A percentile compares a stretch with the other conserved stretches of the same genome.
Evolutionary conservation across 2,113 vertebrate species (phyloP).

Genomic region (Pygoscelis antarcticus): DNA sequence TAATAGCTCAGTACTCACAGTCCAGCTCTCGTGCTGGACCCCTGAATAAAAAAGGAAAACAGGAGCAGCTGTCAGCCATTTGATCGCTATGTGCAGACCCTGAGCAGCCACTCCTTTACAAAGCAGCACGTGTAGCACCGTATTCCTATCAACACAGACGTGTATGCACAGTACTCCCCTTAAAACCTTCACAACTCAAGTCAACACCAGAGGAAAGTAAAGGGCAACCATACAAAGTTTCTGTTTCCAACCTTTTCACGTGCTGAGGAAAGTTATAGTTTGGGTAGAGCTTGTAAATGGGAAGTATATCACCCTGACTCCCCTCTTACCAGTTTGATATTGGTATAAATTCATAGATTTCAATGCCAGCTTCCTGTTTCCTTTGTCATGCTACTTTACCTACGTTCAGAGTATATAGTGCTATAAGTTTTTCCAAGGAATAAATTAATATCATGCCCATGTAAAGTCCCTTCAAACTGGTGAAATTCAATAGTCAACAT

Average conservation of each 20-base stretch:
- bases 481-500: not conserved
- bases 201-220: not conserved
- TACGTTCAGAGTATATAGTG: not conserved
- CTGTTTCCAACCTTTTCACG: not conserved
- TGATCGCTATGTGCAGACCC: not conserved
- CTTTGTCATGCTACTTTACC: not conserved
- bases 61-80: not conserved
- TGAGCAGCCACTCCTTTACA: not conserved
- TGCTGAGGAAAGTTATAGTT: not conserved
- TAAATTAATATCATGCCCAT: not conserved
- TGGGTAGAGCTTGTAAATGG: not conserved
- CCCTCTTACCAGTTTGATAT: not conserved
- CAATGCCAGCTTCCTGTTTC: not conserved
- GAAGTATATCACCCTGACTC: not conserved
- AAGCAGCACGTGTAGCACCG: not conserved
- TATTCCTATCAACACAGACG: not conserved
- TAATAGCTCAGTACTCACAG: conserved; percentile 5
- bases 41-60: not conserved
- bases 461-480: not conserved
- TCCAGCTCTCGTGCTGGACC: not conserved
- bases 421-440: not conserved
- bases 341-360: not conserved
- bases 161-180: not conserved
- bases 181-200: not conserved
- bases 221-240: not conserved